Evolutionary conservation across 2,797 vertebrate species (phyloP).

Genomic region (Anisognathus igniventris): DNA sequence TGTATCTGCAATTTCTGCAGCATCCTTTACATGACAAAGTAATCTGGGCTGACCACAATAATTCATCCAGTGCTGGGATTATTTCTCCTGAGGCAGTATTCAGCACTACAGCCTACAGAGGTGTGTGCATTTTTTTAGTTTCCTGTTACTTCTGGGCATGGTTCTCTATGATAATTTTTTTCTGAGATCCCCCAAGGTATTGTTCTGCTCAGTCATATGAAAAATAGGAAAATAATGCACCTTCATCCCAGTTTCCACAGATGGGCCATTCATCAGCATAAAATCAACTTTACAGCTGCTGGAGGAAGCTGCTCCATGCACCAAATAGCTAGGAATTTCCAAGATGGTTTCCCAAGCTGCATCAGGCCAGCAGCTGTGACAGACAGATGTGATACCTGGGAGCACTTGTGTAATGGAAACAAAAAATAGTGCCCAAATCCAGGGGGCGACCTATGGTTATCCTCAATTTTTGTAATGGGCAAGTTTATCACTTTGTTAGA

Average conservation of each 20-base stretch:
- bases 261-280: conserved; percentile 13
- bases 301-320: neutral
- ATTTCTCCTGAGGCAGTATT: conserved; percentile 8
- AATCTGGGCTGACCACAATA: neutral
- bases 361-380: neutral
- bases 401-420: neutral
- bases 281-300: neutral
- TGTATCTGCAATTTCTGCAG: neutral
- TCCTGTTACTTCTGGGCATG: conserved; percentile 12
- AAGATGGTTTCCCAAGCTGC: neutral
- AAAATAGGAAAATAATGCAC: conserved; percentile 52
- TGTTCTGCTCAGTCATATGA: conserved; percentile 40
- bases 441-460: neutral
- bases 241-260: conserved; percentile 33
- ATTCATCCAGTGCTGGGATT: neutral
- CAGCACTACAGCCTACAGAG: neutral
- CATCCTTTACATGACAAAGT: conserved; percentile 21
- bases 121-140: neutral
- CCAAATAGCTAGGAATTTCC: neutral
- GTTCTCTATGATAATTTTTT: conserved; percentile 23
- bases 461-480: neutral
- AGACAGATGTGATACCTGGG: fast-evolving
- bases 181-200: conserved; percentile 13
- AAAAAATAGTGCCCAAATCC: neutral
- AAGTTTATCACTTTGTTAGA: neutral